phyloP scores from a whole-genome alignment of 2,113 vertebrate genomes.

The Pterocles orientalis region DNA sequence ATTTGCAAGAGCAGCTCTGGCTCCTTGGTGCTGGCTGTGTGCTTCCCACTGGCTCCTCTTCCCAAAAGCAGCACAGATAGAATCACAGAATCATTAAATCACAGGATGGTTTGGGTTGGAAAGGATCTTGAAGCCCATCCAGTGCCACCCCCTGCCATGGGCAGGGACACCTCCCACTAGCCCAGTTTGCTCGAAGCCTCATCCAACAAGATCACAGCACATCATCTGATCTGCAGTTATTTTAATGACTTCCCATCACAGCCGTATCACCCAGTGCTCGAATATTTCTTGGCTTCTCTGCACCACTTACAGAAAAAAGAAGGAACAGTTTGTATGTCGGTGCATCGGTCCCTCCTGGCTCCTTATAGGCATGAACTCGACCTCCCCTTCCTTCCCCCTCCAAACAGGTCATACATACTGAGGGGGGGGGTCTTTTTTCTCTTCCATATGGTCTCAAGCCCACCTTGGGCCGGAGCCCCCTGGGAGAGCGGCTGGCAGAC shows the following conservation, averaged over 20 bases:
- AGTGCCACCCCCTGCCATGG: no score
- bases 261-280: not conserved
- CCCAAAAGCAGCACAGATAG: not conserved
- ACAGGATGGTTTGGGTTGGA: no score
- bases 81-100: no score
- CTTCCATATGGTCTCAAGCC: constrained; percentile 80
- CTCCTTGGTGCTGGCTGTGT: accelerated
- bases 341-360: accelerated
- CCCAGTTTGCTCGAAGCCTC: no score
- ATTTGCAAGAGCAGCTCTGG: not conserved
- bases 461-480: constrained; percentile 70
- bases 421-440: constrained; percentile 57
- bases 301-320: not conserved
- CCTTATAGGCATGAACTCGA: not conserved
- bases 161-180: no score
- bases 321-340: accelerated
- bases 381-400: not conserved
- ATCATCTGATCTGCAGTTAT: accelerated
- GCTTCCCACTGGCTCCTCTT: not conserved
- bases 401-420: not conserved
- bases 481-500: constrained; percentile 74
- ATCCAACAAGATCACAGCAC: not conserved
- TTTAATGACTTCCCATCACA: not conserved
- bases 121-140: no score
- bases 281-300: not conserved